Evolutionary conservation across 2,888 invertebrate genomes (phyloP).

Genomic region (Criorhina ranunculi): DNA sequence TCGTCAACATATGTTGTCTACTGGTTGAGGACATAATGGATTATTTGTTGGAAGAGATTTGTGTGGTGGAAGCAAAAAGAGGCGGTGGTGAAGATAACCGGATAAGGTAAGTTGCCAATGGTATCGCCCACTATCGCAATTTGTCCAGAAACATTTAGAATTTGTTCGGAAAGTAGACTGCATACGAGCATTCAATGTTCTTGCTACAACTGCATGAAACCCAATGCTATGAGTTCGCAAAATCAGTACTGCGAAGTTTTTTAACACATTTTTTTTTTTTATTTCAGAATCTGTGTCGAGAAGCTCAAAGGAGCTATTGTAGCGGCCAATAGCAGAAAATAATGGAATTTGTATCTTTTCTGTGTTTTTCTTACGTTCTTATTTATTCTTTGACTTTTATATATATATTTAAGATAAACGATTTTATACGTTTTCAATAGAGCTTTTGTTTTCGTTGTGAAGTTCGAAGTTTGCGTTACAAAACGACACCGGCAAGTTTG

Average conservation of each 20-base stretch:
- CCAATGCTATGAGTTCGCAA: no score
- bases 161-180: no score
- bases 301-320: constrained; percentile 66
- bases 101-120: constrained; percentile 78
- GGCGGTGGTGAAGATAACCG: constrained; percentile 83
- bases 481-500: no score
- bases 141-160: no score
- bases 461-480: no score
- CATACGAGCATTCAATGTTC: no score
- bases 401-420: neutral
- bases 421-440: neutral
- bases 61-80: constrained; percentile 82
- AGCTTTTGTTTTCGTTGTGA: no score
- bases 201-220: no score
- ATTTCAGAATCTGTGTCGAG: constrained; percentile 60
- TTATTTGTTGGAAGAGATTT: constrained; percentile 81
- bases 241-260: no score
- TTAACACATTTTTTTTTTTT: neutral
- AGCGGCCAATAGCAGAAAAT: constrained; percentile 50
- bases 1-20: constrained; percentile 79
- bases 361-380: neutral
- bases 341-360: no score
- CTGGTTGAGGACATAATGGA: constrained; percentile 80
- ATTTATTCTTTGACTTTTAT: neutral
- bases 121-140: no score